Percentiles rank a stretch among this genome's conserved stretches.
phyloP scores from a whole-genome alignment of 2,888 invertebrate species.

The Caenorhabditis japonica region DNA sequence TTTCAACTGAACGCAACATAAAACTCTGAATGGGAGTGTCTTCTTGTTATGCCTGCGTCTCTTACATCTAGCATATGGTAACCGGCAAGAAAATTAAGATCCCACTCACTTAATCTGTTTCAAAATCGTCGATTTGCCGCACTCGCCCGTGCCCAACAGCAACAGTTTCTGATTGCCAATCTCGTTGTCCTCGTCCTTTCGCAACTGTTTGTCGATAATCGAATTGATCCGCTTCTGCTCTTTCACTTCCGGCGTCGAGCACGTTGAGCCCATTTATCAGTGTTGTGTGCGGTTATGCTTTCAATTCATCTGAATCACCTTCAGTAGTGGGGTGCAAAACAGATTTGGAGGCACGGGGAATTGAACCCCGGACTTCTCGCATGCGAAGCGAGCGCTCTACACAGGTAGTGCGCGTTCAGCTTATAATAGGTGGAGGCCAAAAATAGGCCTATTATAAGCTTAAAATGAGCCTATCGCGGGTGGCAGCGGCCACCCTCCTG shows the following conservation, averaged over 20 bases:
- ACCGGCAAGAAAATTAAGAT: too few species aligned
- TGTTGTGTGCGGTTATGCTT: too few species aligned
- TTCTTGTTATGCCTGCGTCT: too few species aligned
- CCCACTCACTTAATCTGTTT: conserved; percentile 64
- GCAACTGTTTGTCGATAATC: conserved; percentile 32
- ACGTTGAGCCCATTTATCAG: conserved; percentile 48
- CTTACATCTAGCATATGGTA: too few species aligned
- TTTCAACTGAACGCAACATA: too few species aligned
- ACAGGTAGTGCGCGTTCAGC: too few species aligned
- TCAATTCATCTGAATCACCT: conserved; percentile 29
- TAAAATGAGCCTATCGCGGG: too few species aligned
- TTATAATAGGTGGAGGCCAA: too few species aligned
- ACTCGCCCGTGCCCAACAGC: conserved; percentile 65
- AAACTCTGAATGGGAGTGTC: too few species aligned
- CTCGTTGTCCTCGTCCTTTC: conserved; percentile 45
- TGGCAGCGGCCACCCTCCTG: too few species aligned
- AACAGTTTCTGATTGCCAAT: conserved; percentile 58
- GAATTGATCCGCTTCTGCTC: conserved; percentile 44
- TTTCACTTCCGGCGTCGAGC: conserved; percentile 47
- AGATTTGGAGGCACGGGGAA: conserved; percentile 67
- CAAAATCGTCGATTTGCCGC: conserved; percentile 65
- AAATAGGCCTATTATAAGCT: too few species aligned
- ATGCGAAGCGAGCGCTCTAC: conserved; percentile 74
- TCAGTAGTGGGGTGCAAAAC: conserved; percentile 4
- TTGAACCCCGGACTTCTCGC: conserved; percentile 73